Evolutionary conservation across 2,797 vertebrate species (phyloP).

Genomic region (Salmo trutta): DNA sequence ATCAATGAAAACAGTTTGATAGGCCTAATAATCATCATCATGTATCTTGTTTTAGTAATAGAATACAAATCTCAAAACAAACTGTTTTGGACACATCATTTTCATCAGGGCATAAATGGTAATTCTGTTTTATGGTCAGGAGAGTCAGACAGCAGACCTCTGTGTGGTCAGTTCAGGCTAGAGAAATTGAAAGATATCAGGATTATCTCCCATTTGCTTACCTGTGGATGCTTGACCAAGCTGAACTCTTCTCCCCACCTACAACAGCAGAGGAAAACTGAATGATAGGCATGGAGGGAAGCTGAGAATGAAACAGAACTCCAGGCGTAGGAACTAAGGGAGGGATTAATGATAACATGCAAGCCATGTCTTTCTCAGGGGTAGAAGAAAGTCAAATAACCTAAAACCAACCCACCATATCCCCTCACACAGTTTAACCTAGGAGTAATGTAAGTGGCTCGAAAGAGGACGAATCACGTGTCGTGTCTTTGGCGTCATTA

Average conservation of each 20-base stretch:
- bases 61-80: neutral
- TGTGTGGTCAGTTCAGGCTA: neutral
- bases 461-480: neutral
- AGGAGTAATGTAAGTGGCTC: neutral
- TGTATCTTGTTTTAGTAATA: neutral
- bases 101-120: neutral
- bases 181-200: neutral
- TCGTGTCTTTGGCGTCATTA: too few relatives aligned
- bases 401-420: neutral
- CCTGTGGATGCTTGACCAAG: constrained; percentile 92
- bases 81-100: neutral
- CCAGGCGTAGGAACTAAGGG: neutral
- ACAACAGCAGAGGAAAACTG: constrained; percentile 14
- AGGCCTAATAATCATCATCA: neutral
- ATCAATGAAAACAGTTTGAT: neutral
- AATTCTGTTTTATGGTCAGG: neutral
- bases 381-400: neutral
- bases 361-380: neutral
- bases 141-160: neutral
- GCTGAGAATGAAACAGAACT: neutral
- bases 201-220: constrained; percentile 51
- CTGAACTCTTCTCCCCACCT: constrained; percentile 98
- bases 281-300: neutral
- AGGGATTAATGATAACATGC: neutral
- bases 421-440: neutral